A percentile compares a stretch with the other conserved stretches of the same genome.
Conservation (phyloP, 2,797 vertebrate species). For the Pristis pectinata region DNA sequence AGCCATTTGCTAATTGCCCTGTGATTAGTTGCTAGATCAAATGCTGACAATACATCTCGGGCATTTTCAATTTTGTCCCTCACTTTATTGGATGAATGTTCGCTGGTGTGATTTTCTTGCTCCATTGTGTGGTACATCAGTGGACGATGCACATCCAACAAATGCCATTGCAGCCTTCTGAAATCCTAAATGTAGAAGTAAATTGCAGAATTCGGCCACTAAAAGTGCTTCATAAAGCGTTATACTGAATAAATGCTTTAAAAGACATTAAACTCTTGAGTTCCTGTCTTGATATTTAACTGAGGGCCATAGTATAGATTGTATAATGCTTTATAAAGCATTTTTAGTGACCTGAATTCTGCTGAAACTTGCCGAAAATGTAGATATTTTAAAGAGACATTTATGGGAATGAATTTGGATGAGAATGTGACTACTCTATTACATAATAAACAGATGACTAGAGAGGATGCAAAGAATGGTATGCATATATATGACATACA, state of each 20-base stretch:
- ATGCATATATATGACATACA: not conserved
- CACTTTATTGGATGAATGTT: not conserved
- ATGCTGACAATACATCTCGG: not conserved
- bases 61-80: not conserved
- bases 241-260: too few relatives aligned
- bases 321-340: not conserved
- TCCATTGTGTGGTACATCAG: not conserved
- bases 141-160: not conserved
- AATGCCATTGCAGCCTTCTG: not conserved
- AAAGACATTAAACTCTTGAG: not conserved
- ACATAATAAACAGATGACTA: not conserved
- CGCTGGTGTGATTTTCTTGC: not conserved
- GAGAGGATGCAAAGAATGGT: not conserved
- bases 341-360: not conserved
- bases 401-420: constrained; percentile 17
- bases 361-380: not conserved
- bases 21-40: not conserved
- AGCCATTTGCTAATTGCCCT: not conserved
- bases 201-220: not conserved
- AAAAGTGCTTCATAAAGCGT: too few relatives aligned
- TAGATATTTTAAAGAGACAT: not conserved
- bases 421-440: not conserved
- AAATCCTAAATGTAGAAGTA: not conserved
- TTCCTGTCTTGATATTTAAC: not conserved
- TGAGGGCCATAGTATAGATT: not conserved